Evolutionary conservation across 1,140 invertebrate species (phyloP), one percentile per base, ranked within the genome.

Genomic region (Plectrocnemia conspersa): DNA sequence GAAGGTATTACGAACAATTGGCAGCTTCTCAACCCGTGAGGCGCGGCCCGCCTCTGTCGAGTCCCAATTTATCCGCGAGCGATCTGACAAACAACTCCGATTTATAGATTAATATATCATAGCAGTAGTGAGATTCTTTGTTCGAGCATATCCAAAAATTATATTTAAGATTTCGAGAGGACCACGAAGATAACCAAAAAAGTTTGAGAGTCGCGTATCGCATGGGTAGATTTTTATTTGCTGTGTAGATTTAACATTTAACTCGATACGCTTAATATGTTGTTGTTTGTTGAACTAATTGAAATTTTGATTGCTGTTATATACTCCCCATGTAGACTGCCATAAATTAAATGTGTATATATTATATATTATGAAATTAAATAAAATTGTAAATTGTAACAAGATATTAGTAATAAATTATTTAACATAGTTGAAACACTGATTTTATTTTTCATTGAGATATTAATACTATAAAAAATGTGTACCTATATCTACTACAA

Each of bases 1-100:
- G 57, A 15, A 54, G 58, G 41, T 63, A 63, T 44, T 63, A 63
- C 46, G 61, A 63, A 35, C 61, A 63, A 15, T 33, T 63, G 13
- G 54, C 61, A 2, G 57, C 61, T 6, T 46, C 52, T n/a, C 59
- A 61, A 16, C 52, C 55, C 3, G 15, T 36, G 15, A 29, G 56
- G 23, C 21, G 60, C 24, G 40, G 27, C 16, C 56, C 52, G 21
- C 55, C 59, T 7, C 22, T 54, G 13, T 58, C 59, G 35, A 61
- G 59, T 55, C 59, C 59, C 3, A 55, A 46, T 40, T 13, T 50
- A 7, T 55, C 54, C 29, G 25, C 40, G 7, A 58, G 42, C 38
- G 59, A 61, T 47, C 22, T 58, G 35, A 50, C 50, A n/a, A 60
- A 60, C 35, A 58, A 55, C 27, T 55, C 50, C 3, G 59, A 61